Conservation (phyloP, 2,113 vertebrate genomes). For the Mungos mungo region DNA sequence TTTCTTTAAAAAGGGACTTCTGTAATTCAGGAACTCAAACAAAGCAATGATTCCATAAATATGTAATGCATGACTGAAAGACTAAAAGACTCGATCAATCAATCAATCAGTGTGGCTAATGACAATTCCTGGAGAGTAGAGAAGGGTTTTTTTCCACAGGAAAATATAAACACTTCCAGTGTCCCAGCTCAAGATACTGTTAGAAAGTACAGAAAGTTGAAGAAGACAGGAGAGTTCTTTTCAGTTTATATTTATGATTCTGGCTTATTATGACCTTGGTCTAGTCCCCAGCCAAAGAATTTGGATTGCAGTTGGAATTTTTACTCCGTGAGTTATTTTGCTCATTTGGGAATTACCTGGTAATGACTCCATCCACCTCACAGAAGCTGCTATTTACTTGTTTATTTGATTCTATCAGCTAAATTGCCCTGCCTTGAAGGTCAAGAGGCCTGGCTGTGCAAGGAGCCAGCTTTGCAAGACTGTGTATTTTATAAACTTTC, state of each 20-base stretch:
- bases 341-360: neutral
- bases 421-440: neutral
- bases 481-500: neutral
- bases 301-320: neutral
- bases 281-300: neutral
- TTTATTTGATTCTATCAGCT: neutral
- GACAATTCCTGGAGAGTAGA: neutral
- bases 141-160: neutral
- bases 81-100: neutral
- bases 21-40: conserved; percentile 23
- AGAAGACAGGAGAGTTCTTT: neutral
- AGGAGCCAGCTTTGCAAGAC: neutral
- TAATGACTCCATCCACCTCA: neutral
- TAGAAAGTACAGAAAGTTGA: neutral
- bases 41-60: conserved; percentile 17
- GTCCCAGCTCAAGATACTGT: neutral
- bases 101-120: neutral
- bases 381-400: neutral
- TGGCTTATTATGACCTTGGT: neutral
- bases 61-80: neutral
- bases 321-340: neutral
- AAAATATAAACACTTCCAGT: neutral
- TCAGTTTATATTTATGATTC: neutral
- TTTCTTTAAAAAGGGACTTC: neutral
- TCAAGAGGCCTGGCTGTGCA: neutral